These are phyloP conservation scores for Leptodactylus fuscus DNA, from an alignment of 2,113 vertebrate species.

Conservation along the genomic window DNA sequence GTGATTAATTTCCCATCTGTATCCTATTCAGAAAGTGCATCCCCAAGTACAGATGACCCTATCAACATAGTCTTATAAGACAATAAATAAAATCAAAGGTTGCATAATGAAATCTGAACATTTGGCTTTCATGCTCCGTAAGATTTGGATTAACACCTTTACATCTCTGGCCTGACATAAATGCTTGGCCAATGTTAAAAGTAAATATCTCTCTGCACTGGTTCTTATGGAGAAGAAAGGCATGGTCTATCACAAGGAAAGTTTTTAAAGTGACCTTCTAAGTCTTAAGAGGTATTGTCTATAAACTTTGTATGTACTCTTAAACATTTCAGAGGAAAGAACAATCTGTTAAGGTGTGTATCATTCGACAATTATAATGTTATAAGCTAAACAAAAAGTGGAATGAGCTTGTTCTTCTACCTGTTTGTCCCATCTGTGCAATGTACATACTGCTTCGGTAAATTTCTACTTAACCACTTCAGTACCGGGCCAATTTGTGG, in stretches of 20 bases:
- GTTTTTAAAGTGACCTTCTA: slow-evolving; percentile 54
- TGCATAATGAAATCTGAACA: slow-evolving; percentile 46
- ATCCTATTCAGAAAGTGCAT: slow-evolving; percentile 2
- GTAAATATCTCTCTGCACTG: slow-evolving; percentile 35
- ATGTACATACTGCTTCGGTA: not conserved
- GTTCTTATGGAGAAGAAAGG: slow-evolving; percentile 40
- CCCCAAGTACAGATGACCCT: not conserved
- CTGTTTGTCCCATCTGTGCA: not conserved
- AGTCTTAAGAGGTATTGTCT: slow-evolving; percentile 41
- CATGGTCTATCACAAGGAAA: not conserved
- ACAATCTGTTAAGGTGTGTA: slow-evolving; percentile 49
- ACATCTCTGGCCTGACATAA: slow-evolving; percentile 33
- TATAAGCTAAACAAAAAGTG: slow-evolving; percentile 53
- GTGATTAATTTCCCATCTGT: slow-evolving; percentile 3
- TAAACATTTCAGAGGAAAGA: slow-evolving; percentile 49
- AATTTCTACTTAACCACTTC: no score
- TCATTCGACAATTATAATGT: slow-evolving; percentile 22
- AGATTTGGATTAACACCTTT: slow-evolving; percentile 45
- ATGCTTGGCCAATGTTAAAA: slow-evolving; percentile 52
- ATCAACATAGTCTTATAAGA: not conserved
- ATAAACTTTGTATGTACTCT: slow-evolving; percentile 42
- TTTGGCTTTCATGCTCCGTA: slow-evolving; percentile 42
- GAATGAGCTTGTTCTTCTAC: slow-evolving; percentile 20
- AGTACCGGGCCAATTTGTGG: no score
- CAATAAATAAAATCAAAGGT: slow-evolving; percentile 37